Evolutionary conservation across 2,797 vertebrate genomes (phyloP).

Genomic region (Poeciliopsis presidionis): DNA sequence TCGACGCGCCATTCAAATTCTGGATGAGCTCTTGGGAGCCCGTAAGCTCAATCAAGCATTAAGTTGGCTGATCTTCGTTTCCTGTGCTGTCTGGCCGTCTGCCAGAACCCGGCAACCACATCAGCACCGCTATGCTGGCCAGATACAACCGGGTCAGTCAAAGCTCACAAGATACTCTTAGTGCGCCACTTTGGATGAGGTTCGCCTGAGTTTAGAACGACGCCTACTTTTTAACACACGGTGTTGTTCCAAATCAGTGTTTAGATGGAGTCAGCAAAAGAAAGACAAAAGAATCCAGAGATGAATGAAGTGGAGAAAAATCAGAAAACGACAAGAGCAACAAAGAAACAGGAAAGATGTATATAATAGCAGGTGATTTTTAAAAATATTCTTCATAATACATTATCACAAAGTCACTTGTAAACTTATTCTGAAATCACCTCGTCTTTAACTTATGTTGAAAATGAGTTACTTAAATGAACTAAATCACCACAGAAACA

Average conservation of each 20-base stretch:
- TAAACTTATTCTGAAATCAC: neutral
- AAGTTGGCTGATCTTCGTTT: slow-evolving; percentile 55
- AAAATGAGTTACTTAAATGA: neutral
- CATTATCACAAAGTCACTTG: neutral
- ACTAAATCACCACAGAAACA: neutral
- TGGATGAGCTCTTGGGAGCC: slow-evolving; percentile 57
- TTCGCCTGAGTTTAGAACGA: neutral
- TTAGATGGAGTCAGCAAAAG: neutral
- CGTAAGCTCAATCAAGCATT: slow-evolving; percentile 58
- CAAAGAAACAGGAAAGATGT: neutral
- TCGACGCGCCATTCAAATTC: slow-evolving; percentile 37
- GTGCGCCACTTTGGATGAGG: neutral
- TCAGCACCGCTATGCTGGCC: slow-evolving; percentile 52
- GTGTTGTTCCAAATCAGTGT: neutral
- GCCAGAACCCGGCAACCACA: slow-evolving; percentile 36
- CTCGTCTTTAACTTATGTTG: neutral
- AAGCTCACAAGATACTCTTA: neutral
- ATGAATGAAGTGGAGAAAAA: neutral
- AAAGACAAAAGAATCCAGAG: neutral
- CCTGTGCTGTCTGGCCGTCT: slow-evolving; percentile 58
- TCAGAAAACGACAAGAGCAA: neutral
- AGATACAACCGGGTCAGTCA: slow-evolving; percentile 29
- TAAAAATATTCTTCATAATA: neutral
- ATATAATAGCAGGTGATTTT: neutral
- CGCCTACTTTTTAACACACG: neutral